Evolutionary conservation across 2,797 vertebrate species (phyloP).

Genomic region (Netta rufina): DNA sequence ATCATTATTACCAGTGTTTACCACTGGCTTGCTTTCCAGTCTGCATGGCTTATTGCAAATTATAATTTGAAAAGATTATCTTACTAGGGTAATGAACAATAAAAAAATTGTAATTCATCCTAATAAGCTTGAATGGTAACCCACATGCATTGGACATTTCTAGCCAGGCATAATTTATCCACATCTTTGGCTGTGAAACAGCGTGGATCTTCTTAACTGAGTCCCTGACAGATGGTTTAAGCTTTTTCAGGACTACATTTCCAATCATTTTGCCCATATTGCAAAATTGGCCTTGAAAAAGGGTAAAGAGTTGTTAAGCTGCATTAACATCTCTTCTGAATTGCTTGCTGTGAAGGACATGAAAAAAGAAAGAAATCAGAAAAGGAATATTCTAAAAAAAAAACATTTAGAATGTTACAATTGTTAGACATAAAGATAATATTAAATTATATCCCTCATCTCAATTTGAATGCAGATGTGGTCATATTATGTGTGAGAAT

Average conservation of each 20-base stretch:
- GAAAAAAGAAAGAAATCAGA: constrained; percentile 72
- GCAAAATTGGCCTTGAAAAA: constrained; percentile 85
- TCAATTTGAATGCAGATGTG: constrained; percentile 47
- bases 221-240: constrained; percentile 85
- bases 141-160: constrained; percentile 74
- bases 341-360: constrained; percentile 80
- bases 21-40: constrained; percentile 37
- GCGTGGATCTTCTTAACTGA: constrained; percentile 81
- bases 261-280: constrained; percentile 82
- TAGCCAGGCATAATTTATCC: constrained; percentile 81
- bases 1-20: constrained; percentile 38
- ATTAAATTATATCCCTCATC: constrained; percentile 33
- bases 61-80: constrained; percentile 70
- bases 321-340: constrained; percentile 78
- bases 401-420: constrained; percentile 55
- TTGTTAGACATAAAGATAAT: constrained; percentile 17
- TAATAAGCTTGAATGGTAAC: constrained; percentile 78
- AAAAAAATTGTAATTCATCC: constrained; percentile 74
- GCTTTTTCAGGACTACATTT: constrained; percentile 79
- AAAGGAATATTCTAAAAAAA: constrained; percentile 66
- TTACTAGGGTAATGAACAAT: constrained; percentile 75
- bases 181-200: constrained; percentile 80
- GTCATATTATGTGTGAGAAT: constrained; percentile 38
- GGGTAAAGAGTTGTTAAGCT: constrained; percentile 81
- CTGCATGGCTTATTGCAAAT: constrained; percentile 51